Base-by-base conservation (phyloP, 2,797 vertebrate species). In the Denticeps clupeoides region DNA sequence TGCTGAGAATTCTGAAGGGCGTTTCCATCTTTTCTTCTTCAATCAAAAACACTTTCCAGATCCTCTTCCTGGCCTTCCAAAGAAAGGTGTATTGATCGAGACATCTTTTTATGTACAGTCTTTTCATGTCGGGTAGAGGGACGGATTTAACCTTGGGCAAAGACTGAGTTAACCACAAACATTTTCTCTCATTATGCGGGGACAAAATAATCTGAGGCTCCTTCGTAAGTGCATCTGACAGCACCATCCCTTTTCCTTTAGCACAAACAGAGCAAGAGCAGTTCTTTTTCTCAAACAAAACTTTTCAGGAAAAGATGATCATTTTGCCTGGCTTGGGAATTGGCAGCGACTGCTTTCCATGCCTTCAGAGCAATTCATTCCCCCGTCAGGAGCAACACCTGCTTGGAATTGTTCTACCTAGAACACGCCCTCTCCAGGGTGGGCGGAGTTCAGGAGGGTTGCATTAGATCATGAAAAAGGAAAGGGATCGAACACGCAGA, bases 11-110 rank as follows among this genome's bases (percentile, higher is more conserved):
- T 72, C 72, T 80, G 74, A 78, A 73, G 80, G 79, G 77, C 62
- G 75, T 78, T 79, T 77, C 70, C 72, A 60, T 58, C 79, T 79
- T 78, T 82, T 82, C 74, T 80, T 75, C 67, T 61, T 61, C 71
- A 55, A 72, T 78, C 70, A 73, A 75, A 77, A 79, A 75, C 72
- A 74, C 68, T 70, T 65, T 75, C 72, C 72, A 41, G 55, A 63
- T 67, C 72, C 76, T 77, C 74, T 71, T 71, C 53, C 64, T 69
- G 59, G 70, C 71, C 72, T 78, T 77, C 60, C 71, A 42, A 53
- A 45, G 52, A 68, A 69, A 55, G 57, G 63, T 57, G 46, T 47
- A 67, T 53, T 71, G 69, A 79, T 56, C 72, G 64, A 69, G 60
- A 64, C 63, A 53, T 65, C 46, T 27, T 57, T 71, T 58, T 65